phyloP scores from a whole-genome alignment of 2,113 vertebrate species.

The Rhodinocichla rosea region DNA sequence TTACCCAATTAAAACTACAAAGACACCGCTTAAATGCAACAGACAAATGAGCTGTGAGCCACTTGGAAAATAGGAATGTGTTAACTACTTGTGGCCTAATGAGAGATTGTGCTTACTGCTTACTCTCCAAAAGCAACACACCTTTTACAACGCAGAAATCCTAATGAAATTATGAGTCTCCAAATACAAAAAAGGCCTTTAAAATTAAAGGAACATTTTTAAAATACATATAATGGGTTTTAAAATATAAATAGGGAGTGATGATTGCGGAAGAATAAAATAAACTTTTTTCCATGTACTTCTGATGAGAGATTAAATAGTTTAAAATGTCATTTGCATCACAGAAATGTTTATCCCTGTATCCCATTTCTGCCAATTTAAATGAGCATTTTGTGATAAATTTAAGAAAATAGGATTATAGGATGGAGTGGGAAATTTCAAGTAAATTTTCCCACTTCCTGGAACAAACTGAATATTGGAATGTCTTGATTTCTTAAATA shows the following conservation, averaged over 20 bases:
- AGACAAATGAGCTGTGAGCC: background rate
- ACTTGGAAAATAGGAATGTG: background rate
- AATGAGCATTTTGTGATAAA: background rate
- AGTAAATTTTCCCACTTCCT: background rate
- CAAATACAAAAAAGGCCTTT: background rate
- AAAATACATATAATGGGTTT: background rate
- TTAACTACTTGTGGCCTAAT: background rate
- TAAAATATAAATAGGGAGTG: background rate
- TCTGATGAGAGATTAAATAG: background rate
- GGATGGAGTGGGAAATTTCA: background rate
- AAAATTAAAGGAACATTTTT: background rate
- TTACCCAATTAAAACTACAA: background rate
- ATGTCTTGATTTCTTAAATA: background rate
- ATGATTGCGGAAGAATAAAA: background rate
- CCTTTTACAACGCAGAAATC: background rate
- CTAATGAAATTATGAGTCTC: background rate
- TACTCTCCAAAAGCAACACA: background rate
- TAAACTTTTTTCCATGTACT: background rate
- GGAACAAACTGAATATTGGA: background rate
- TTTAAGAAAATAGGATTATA: background rate
- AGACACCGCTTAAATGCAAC: background rate
- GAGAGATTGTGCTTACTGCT: background rate
- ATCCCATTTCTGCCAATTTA: background rate
- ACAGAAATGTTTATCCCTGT: background rate
- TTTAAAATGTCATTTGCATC: background rate